Conservation (phyloP, 2,888 invertebrate genomes). For the Deroplatys truncata region DNA sequence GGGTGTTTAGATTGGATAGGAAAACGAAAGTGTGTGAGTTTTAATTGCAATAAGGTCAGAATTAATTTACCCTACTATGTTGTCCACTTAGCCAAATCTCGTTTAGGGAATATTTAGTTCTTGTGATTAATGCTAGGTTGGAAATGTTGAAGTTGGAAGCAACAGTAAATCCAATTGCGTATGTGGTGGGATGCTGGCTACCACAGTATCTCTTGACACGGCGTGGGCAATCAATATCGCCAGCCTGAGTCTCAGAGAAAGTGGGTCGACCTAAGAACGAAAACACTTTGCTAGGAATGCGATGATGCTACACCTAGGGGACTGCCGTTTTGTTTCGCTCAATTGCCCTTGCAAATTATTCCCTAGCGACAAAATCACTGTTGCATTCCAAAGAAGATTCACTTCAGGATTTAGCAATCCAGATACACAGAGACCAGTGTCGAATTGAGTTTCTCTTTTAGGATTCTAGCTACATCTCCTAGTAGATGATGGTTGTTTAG, state of each 20-base stretch:
- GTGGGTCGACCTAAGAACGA: not conserved
- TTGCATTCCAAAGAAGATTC: not conserved
- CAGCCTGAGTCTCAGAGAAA: not conserved
- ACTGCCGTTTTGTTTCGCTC: not conserved
- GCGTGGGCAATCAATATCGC: not conserved
- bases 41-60: too few relatives aligned
- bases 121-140: too few relatives aligned
- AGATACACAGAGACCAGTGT: too few relatives aligned
- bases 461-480: too few relatives aligned
- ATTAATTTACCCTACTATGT: too few relatives aligned
- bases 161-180: not conserved
- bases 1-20: too few relatives aligned
- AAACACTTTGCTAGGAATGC: not conserved
- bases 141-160: too few relatives aligned
- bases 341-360: not conserved
- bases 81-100: too few relatives aligned
- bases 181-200: not conserved
- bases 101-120: too few relatives aligned
- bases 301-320: not conserved
- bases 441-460: too few relatives aligned
- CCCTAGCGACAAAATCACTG: not conserved
- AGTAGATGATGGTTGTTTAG: too few relatives aligned
- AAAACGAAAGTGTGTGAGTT: too few relatives aligned
- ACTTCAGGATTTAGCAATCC: not conserved
- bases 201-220: not conserved